Percentiles rank a stretch among this genome's conserved stretches.
phyloP scores from a whole-genome alignment of 2,113 vertebrate genomes.

The Todiramphus saurophagus region DNA sequence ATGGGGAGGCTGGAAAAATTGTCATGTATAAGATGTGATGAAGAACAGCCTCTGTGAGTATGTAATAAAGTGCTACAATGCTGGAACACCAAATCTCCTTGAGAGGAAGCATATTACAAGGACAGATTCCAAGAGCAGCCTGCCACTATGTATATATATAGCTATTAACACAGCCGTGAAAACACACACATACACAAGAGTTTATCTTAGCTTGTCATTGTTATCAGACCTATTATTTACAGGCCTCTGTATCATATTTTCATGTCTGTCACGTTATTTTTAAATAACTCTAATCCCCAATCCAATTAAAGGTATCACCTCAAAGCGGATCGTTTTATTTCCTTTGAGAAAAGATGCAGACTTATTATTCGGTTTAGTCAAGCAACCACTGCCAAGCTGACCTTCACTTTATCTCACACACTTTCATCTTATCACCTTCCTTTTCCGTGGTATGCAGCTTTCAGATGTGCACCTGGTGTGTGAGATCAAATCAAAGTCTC shows the following conservation, averaged over 20 bases:
- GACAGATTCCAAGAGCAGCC: neutral
- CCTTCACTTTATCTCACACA: conserved; percentile 62
- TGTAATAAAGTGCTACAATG: neutral
- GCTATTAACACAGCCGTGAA: neutral
- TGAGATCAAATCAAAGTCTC: conserved; percentile 45
- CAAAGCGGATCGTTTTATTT: conserved; percentile 34
- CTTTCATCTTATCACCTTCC: conserved; percentile 41
- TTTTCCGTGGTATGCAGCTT: neutral
- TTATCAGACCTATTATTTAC: neutral
- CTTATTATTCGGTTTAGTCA: conserved; percentile 31
- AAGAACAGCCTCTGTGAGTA: neutral
- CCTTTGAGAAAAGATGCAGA: conserved; percentile 33
- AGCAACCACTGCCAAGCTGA: conserved; percentile 39
- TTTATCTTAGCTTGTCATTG: neutral
- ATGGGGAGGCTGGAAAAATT: neutral
- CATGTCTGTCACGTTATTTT: neutral
- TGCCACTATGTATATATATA: neutral
- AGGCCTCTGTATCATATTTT: neutral
- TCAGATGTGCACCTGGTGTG: conserved; percentile 6
- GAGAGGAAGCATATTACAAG: neutral
- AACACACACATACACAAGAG: neutral
- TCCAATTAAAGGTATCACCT: conserved; percentile 54
- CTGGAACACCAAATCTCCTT: neutral
- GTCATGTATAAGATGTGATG: neutral
- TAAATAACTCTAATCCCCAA: conserved; percentile 56